A percentile compares a stretch with the other conserved stretches of the same genome.
Conservation (phyloP, 2,797 vertebrate species). For the Neopelma chrysocephalum region DNA sequence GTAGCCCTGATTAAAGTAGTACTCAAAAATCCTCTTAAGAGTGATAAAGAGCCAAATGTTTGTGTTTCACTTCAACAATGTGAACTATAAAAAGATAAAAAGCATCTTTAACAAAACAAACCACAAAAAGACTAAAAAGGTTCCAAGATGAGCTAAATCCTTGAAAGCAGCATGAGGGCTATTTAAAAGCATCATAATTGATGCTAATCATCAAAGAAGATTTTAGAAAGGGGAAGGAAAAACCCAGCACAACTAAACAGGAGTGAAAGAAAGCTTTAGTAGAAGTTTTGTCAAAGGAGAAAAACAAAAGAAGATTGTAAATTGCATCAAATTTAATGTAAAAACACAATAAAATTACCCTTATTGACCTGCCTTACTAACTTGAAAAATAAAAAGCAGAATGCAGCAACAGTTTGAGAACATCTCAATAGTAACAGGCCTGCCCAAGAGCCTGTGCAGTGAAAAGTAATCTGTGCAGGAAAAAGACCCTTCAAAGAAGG, state of each 20-base stretch:
- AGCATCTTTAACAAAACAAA: constrained; percentile 8
- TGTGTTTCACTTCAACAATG: background rate
- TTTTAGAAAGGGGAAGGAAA: background rate
- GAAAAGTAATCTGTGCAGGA: background rate
- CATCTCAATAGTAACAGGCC: background rate
- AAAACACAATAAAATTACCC: too few species aligned
- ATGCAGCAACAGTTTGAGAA: background rate
- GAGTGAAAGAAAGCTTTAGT: background rate
- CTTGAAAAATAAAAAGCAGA: background rate
- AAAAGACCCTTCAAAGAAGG: background rate
- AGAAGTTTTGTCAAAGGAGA: background rate
- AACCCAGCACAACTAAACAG: background rate
- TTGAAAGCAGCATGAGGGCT: background rate
- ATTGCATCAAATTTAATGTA: background rate
- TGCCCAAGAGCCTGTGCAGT: background rate
- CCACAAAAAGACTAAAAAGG: background rate
- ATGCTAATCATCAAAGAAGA: background rate
- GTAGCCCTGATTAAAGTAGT: background rate
- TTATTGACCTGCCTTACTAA: too few species aligned
- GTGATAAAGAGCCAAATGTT: background rate
- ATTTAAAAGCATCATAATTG: background rate
- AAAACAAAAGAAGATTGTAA: background rate
- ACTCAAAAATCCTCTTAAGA: background rate
- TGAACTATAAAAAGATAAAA: background rate
- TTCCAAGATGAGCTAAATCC: background rate